Evolutionary conservation across 2,888 invertebrate genomes (phyloP), one percentile per base, ranked within the genome.

Genomic region (Teinopalpus imperialis): DNA sequence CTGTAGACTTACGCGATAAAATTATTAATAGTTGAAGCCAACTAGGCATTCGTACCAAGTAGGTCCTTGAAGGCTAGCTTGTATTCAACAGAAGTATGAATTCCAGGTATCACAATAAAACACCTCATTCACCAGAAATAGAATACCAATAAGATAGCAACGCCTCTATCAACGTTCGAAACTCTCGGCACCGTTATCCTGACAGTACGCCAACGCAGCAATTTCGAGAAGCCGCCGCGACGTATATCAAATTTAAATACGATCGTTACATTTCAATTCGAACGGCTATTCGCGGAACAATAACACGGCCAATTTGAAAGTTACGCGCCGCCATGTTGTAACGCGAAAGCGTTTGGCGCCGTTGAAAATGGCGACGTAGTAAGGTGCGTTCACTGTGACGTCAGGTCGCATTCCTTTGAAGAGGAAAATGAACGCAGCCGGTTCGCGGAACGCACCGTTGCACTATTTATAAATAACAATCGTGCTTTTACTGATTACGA

Each of bases 361-460:
- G 29, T 49, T 48, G 41, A 40, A 29, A 34, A 41, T 16, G 44
- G 31, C 32, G 26, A 44, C 40, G 36, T 56, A 58, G 51, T 51
- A 59, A 59, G 72, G 71, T 65, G 70, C 69, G 70, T 67, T 66
- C 58, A 53, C 20, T 43, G 56, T 83, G 81, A 85, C 83, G 82
- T 83, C 81, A 80, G 54, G 58, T 57, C 69, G 65, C 83, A 87
- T 87, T 82, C 86, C 83, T 68, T 64, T 57, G 63, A 77, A 60
- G 77, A 86, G 86, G 86, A 86, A 87, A 86, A 86, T 63, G 74
- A 66, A 74, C 72, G 74, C 63, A 66, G 65, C 61, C 69, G 63
- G 45, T 46, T 85, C 85, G 71, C 63, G 52, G 81, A 83, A 81
- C 74, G 67, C 69, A 71, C 69, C 72, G 70, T 68, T 80, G 77